phyloP scores from a whole-genome alignment of 2,888 invertebrate genomes.

The Coelogynopora nodosa region DNA sequence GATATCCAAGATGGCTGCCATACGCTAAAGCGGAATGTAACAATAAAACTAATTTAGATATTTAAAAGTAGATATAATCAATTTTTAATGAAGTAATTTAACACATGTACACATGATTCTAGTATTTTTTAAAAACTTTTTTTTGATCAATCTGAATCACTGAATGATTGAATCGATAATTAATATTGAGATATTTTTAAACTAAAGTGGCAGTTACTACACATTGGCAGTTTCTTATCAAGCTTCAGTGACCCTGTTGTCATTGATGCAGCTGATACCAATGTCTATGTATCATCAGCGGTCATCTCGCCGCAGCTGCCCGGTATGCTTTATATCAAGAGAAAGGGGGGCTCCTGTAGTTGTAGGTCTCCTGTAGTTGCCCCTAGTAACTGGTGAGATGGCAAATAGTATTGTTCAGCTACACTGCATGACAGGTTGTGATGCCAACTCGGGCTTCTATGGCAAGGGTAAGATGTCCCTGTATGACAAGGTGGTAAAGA shows the following conservation, averaged over 20 bases:
- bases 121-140: neutral
- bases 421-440: constrained; percentile 22
- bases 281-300: constrained; percentile 3
- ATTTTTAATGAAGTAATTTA: neutral
- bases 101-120: neutral
- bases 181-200: too few relatives aligned
- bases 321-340: constrained; percentile 5
- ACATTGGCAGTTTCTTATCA: neutral
- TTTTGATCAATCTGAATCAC: constrained; percentile 20
- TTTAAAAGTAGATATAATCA: neutral
- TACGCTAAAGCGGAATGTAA: constrained; percentile 8
- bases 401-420: constrained; percentile 20
- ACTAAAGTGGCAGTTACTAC: too few relatives aligned
- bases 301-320: constrained; percentile 23
- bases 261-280: constrained; percentile 6
- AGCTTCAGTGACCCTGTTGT: constrained; percentile 27
- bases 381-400: neutral
- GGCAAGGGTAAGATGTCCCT: constrained; percentile 5
- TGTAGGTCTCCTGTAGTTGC: constrained; percentile 22
- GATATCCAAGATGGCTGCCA: constrained; percentile 29
- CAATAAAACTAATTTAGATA: neutral
- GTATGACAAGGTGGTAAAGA: constrained; percentile 16
- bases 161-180: too few relatives aligned
- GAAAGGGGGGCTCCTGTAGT: constrained; percentile 10
- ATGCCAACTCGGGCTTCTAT: constrained; percentile 25